phyloP scores from a whole-genome alignment of 2,888 invertebrate genomes.

The Cataglyphis rosenhaueri region DNA sequence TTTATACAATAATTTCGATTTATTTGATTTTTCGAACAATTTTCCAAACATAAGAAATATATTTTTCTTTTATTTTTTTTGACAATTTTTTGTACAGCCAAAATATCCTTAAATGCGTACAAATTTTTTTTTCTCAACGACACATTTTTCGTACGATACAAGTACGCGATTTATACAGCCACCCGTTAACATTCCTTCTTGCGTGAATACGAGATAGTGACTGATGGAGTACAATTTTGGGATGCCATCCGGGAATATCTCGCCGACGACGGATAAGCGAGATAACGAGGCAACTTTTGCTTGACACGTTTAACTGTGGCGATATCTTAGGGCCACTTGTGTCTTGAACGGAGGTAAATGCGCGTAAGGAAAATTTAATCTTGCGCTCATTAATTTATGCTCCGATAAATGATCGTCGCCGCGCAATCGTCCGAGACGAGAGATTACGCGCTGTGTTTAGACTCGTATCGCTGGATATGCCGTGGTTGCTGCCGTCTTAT shows the following conservation, averaged over 20 bases:
- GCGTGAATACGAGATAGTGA: background rate
- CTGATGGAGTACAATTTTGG: slow-evolving; percentile 33
- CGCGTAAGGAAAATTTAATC: slow-evolving; percentile 37
- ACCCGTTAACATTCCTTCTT: slow-evolving; percentile 7
- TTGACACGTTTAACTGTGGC: slow-evolving; percentile 38
- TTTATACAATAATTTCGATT: no score
- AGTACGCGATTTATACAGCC: background rate
- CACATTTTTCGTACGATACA: background rate
- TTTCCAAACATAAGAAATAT: no score
- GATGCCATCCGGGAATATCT: slow-evolving; percentile 1
- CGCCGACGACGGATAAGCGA: slow-evolving; percentile 23
- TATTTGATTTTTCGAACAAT: no score
- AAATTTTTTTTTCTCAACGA: background rate
- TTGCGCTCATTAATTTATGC: slow-evolving; percentile 41
- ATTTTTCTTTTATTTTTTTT: no score
- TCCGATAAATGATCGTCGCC: slow-evolving; percentile 30
- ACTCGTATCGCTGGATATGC: background rate
- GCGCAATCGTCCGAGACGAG: slow-evolving; percentile 9
- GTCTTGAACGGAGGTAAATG: slow-evolving; percentile 22
- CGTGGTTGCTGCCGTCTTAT: background rate
- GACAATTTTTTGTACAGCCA: no score
- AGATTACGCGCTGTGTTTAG: slow-evolving; percentile 28
- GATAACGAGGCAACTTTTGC: slow-evolving; percentile 51
- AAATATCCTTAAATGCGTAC: background rate
- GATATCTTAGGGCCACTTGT: slow-evolving; percentile 35